phyloP scores from a whole-genome alignment of 2,113 vertebrate genomes.

The Progne subis region DNA sequence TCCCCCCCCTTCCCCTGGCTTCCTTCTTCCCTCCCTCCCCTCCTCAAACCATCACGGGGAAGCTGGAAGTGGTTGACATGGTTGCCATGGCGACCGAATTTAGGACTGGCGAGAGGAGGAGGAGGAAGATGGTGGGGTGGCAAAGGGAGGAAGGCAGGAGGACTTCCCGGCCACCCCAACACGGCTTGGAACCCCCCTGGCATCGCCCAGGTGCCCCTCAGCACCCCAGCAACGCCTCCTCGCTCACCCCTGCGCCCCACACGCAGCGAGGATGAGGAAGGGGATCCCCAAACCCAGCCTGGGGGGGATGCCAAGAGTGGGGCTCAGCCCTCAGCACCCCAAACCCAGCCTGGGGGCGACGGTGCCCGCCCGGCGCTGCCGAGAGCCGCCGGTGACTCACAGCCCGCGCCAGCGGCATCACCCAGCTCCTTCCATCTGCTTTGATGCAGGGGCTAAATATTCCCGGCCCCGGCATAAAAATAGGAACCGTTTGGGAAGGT shows the following conservation, averaged over 20 bases:
- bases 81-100: conserved; percentile 79
- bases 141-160: not conserved
- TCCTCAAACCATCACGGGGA: conserved; percentile 72
- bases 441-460: conserved; percentile 57
- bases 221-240: not conserved
- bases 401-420: not conserved
- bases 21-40: conserved; percentile 9
- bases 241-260: rapidly evolving
- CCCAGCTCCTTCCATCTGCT: conserved; percentile 49
- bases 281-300: not conserved
- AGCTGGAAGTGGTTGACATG: conserved; percentile 78
- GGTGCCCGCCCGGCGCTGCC: not conserved
- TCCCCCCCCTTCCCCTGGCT: not conserved
- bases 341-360: not conserved
- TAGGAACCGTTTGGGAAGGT: conserved; percentile 49
- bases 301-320: not conserved
- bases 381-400: conserved; percentile 18
- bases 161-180: not conserved
- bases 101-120: conserved; percentile 63
- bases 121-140: not conserved
- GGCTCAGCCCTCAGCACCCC: not conserved
- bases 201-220: not conserved
- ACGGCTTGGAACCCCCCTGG: not conserved
- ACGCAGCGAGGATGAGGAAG: not conserved
- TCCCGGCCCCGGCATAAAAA: conserved; percentile 17